Conservation (phyloP, 2,888 invertebrate genomes). For the Pollenia amentaria region DNA sequence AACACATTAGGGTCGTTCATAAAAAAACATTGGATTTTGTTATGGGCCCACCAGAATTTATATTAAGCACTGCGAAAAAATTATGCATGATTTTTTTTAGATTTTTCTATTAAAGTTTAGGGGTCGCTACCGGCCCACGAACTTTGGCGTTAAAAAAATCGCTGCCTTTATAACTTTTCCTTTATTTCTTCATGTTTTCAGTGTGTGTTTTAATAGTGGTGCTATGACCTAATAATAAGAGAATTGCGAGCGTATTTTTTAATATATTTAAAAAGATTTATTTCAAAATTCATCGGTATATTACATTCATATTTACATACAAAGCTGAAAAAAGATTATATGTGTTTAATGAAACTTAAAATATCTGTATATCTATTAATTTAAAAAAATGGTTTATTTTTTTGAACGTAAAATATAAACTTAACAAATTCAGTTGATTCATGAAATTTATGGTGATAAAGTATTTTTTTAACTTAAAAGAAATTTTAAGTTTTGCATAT, state of each 20-base stretch:
- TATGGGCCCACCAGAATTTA: not conserved
- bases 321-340: not conserved
- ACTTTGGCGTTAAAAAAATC: not conserved
- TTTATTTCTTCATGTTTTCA: not conserved
- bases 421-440: no score
- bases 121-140: not conserved
- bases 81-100: not conserved
- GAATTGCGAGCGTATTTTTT: constrained; percentile 7
- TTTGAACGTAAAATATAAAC: no score
- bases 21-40: not conserved
- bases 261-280: constrained; percentile 5
- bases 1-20: no score
- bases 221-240: constrained; percentile 1
- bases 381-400: no score
- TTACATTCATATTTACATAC: not conserved
- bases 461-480: no score
- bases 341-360: no score
- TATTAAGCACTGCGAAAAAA: not conserved
- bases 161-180: not conserved
- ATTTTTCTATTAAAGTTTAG: not conserved
- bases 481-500: no score
- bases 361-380: no score
- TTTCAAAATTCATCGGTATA: constrained; percentile 10
- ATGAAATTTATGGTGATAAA: no score
- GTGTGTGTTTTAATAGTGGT: constrained; percentile 11